Evolutionary conservation across 2,888 invertebrate genomes (phyloP), one percentile per base, ranked within the genome.

Genomic region (Aspidapion aeneum): DNA sequence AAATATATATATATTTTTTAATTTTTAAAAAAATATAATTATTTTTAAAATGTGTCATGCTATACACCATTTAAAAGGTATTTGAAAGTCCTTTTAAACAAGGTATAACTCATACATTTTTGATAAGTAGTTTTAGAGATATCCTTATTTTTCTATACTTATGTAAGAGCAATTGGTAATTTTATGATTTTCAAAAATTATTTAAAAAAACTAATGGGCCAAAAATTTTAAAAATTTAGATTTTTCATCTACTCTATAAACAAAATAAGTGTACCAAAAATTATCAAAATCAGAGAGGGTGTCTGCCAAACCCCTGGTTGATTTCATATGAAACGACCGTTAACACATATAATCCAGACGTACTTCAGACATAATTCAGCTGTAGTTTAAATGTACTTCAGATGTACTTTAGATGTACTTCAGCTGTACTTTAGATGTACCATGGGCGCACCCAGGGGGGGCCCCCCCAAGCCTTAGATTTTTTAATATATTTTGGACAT

Each of bases 81-180:
- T 58, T 58, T 50, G 49, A 19, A 17, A 21, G 20, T 58, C 50
- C 58, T 49, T 48, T 58, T 58, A 58, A 50, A 50, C 18, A 35
- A 49, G 58, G 49, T 50, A 49, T 21, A 35, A 49, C 58, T 50
- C 49, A 20, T 58, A 19, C 49, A 50, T 50, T 50, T 50, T 21
- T 50, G 49, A 58, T 21, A 58, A 58, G 35, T 35, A 35, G 35
- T 35, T 35, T 35, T 35, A 35, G 5, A 35, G 35, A 35, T 35
- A 35, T 35, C 12, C 35, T 12, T 35, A 35, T 35, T 35, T 35
- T 35, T 35, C 35, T 35, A 12, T 35, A 35, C 35, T 3, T 35
- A 35, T 35, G 35, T 35, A 35, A 35, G 35, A 35, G 35, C 35
- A 35, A 58, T 18, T 22, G 48, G 20, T 49, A 5, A 54, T 59